phyloP scores from a whole-genome alignment of 2,888 invertebrate species.

The Chloroclystis v-ata region DNA sequence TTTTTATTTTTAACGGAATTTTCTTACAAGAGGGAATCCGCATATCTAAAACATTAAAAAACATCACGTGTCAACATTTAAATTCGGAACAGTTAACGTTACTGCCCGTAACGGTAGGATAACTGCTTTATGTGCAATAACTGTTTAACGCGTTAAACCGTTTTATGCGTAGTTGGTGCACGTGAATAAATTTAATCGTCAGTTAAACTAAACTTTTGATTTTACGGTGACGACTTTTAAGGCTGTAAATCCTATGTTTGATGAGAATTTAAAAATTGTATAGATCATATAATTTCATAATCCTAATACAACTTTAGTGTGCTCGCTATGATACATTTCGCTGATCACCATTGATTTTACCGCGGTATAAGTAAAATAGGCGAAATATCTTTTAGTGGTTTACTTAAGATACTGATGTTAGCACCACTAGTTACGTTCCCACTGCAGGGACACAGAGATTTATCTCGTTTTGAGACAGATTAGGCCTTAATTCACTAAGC shows the following conservation, averaged over 20 bases:
- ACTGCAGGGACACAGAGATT: no score
- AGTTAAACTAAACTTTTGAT: constrained; percentile 33
- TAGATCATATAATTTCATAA: background rate
- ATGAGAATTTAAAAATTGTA: background rate
- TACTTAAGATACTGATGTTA: no score
- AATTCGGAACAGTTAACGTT: constrained; percentile 50
- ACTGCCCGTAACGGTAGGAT: constrained; percentile 51
- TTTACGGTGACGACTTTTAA: constrained; percentile 17
- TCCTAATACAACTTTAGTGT: no score
- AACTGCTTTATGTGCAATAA: constrained; percentile 58
- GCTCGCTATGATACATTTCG: no score
- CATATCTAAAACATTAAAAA: constrained; percentile 35
- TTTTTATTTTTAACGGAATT: no score
- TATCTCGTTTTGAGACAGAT: no score
- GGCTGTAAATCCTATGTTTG: constrained; percentile 6
- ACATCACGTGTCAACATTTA: constrained; percentile 50
- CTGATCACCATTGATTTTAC: no score
- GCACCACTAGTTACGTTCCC: no score
- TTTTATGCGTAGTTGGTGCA: constrained; percentile 49
- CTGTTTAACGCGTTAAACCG: constrained; percentile 50
- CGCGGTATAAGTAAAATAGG: no score
- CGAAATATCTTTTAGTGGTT: no score
- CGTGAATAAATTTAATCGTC: constrained; percentile 56
- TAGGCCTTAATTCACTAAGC: no score
- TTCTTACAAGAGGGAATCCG: constrained; percentile 1